Conservation (phyloP, 1,140 invertebrate genomes). For the Scylla paramamosain region DNA sequence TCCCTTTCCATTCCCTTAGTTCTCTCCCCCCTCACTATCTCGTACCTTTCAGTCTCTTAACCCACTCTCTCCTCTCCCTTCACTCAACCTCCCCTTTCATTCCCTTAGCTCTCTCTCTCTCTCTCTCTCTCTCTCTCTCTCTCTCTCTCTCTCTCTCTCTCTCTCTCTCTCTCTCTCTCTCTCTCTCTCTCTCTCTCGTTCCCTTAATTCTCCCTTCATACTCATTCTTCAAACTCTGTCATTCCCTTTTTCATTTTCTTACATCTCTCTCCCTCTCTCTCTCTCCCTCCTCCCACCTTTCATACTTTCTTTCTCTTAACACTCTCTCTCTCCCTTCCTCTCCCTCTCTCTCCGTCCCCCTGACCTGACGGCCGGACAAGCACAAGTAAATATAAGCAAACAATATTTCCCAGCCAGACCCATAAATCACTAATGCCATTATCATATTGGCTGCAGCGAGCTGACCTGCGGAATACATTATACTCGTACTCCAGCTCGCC, state of each 20-base stretch:
- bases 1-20: neutral
- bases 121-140: neutral
- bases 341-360: too few relatives aligned
- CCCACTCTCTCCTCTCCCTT: neutral
- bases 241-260: too few relatives aligned
- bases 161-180: neutral
- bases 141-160: neutral
- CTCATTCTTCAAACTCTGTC: neutral
- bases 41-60: neutral
- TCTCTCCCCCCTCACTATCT: neutral
- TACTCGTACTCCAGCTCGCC: too few relatives aligned
- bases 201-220: neutral
- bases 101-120: neutral
- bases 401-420: too few relatives aligned
- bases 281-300: too few relatives aligned
- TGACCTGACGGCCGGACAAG: too few relatives aligned
- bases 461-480: too few relatives aligned
- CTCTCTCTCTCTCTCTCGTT: neutral
- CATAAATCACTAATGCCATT: too few relatives aligned
- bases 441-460: too few relatives aligned
- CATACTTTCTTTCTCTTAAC: neutral
- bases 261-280: too few relatives aligned
- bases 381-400: too few relatives aligned
- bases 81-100: neutral
- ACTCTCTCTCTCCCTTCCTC: too few relatives aligned